Percentiles rank a stretch among this genome's conserved stretches.
phyloP scores from a whole-genome alignment of 1,140 invertebrate species.

The Drosophila parvula region DNA sequence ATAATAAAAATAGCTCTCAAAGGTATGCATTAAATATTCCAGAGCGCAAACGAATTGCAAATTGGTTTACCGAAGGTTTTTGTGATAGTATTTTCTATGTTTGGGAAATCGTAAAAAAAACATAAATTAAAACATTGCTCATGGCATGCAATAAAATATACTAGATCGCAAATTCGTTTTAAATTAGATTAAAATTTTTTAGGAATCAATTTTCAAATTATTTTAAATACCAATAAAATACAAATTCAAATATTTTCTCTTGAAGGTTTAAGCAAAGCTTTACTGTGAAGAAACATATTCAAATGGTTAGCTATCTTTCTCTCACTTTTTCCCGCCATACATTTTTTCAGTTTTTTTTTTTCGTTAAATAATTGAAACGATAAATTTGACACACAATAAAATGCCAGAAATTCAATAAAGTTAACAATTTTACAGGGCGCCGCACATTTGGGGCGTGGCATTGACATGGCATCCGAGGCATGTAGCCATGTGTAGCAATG shows the following conservation, averaged over 20 bases:
- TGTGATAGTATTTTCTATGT: no score
- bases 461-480: constrained; percentile 49
- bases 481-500: constrained; percentile 42
- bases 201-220: neutral
- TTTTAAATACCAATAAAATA: neutral
- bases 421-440: constrained; percentile 61
- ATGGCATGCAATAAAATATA: no score
- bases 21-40: no score
- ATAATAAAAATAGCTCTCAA: no score
- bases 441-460: constrained; percentile 44
- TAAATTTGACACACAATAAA: constrained; percentile 80
- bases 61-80: no score
- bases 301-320: constrained; percentile 3
- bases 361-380: constrained; percentile 74
- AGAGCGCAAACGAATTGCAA: no score
- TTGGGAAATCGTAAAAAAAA: no score
- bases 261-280: neutral
- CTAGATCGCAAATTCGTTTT: no score
- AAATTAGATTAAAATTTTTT: no score
- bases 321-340: neutral
- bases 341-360: constrained; percentile 2
- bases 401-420: constrained; percentile 76
- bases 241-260: neutral
- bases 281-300: constrained; percentile 31
- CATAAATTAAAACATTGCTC: no score